phyloP scores from a whole-genome alignment of 1,140 invertebrate genomes.

The Hycleus cichorii region DNA sequence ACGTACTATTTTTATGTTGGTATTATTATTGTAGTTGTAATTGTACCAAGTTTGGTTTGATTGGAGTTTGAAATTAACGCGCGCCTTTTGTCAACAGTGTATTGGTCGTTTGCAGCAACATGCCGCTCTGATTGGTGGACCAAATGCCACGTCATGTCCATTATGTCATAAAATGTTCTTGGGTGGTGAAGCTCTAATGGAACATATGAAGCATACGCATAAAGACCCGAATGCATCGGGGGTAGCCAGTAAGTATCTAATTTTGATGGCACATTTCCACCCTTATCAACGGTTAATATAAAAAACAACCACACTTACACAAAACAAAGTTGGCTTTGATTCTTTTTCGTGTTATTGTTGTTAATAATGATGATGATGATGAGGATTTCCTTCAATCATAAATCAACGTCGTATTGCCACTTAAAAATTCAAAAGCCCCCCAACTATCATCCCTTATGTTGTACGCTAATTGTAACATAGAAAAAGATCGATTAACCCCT shows the following conservation, averaged over 20 bases:
- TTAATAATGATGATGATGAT: no score
- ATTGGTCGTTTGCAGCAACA: slow-evolving; percentile 76
- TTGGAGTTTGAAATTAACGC: slow-evolving; percentile 33
- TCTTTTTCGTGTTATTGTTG: neutral
- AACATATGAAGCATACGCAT: slow-evolving; percentile 92
- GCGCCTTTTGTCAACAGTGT: slow-evolving; percentile 41
- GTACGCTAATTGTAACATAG: no score
- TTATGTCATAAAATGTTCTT: slow-evolving; percentile 90
- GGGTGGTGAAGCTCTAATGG: slow-evolving; percentile 80
- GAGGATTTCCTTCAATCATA: no score
- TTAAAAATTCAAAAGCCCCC: no score
- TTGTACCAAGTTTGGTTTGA: slow-evolving; percentile 23
- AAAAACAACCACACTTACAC: neutral
- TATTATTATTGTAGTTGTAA: no score
- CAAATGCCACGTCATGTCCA: slow-evolving; percentile 81
- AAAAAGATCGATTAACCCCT: no score
- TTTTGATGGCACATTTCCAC: slow-evolving; percentile 7
- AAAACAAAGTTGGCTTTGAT: slow-evolving; percentile 1
- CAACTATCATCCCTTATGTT: no score
- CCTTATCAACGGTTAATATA: neutral
- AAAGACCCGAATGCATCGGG: slow-evolving; percentile 84
- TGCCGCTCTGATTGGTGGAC: slow-evolving; percentile 81
- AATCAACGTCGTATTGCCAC: no score
- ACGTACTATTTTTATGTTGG: neutral
- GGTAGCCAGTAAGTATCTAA: slow-evolving; percentile 75